Evolutionary conservation across 2,797 vertebrate genomes (phyloP).

Genomic region (Channallabes apus): DNA sequence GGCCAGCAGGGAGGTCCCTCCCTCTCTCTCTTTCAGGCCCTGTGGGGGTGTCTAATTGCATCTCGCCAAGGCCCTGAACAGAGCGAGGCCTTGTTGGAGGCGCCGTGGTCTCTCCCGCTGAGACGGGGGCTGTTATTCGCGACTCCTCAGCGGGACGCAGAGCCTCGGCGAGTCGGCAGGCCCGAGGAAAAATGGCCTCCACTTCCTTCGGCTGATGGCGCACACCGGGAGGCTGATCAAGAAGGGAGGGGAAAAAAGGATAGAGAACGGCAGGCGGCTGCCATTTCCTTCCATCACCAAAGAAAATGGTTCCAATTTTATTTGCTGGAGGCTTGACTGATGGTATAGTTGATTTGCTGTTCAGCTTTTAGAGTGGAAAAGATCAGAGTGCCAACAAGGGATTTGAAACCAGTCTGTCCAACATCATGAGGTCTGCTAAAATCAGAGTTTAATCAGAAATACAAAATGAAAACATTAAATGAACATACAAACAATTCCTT

Average conservation of each 20-base stretch:
- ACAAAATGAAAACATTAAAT: neutral
- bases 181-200: constrained; percentile 51
- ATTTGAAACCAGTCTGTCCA: constrained; percentile 24
- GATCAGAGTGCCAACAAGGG: constrained; percentile 34
- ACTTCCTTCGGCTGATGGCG: constrained; percentile 56
- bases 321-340: constrained; percentile 46
- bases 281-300: constrained; percentile 42
- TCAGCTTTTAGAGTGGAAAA: constrained; percentile 34
- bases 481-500: neutral
- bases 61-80: constrained; percentile 75
- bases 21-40: constrained; percentile 58
- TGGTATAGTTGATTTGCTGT: constrained; percentile 33
- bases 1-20: constrained; percentile 72
- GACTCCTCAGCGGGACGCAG: constrained; percentile 55
- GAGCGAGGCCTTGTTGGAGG: constrained; percentile 77
- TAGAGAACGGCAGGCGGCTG: constrained; percentile 45
- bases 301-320: constrained; percentile 46
- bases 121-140: constrained; percentile 57
- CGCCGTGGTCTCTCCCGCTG: constrained; percentile 63
- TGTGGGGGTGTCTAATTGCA: constrained; percentile 79
- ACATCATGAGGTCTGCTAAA: neutral
- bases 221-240: constrained; percentile 46
- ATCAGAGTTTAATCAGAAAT: neutral
- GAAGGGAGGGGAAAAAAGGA: constrained; percentile 39
- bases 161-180: constrained; percentile 45